These are phyloP conservation scores for Champsocephalus esox DNA, from an alignment of 2,797 vertebrate species.

Conservation along the genomic window DNA sequence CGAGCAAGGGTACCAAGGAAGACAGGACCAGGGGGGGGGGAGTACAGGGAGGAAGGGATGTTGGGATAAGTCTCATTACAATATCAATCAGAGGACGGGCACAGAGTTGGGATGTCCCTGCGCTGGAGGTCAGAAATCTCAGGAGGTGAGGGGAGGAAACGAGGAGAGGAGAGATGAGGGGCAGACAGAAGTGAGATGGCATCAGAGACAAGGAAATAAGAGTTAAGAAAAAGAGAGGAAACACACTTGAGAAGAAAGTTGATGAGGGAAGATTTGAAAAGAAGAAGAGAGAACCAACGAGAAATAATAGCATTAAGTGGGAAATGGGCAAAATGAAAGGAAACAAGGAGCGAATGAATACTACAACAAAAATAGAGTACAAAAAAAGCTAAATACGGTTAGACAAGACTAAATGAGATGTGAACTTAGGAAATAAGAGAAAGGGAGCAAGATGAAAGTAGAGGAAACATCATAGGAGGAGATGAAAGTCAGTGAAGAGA, in stretches of 20 bases:
- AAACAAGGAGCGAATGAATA: neutral
- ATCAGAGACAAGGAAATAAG: neutral
- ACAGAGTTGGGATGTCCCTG: slow-evolving; percentile 55
- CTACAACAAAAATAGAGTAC: neutral
- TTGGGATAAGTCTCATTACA: slow-evolving; percentile 85
- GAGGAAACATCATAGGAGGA: neutral
- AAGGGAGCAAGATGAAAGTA: neutral
- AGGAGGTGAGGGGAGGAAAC: slow-evolving; percentile 32
- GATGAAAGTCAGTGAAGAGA: neutral
- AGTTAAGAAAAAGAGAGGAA: neutral
- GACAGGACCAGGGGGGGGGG: slow-evolving; percentile 33
- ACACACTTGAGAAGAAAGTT: neutral
- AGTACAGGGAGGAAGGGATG: slow-evolving; percentile 68
- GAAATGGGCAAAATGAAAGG: neutral
- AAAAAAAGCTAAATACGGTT: no score
- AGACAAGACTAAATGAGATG: neutral
- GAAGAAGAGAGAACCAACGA: slow-evolving; percentile 7
- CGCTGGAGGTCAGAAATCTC: slow-evolving; percentile 64
- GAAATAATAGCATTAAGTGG: neutral
- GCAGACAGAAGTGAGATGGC: neutral
- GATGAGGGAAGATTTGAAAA: neutral
- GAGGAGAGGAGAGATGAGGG: neutral
- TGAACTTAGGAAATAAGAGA: neutral
- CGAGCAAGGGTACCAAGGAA: slow-evolving; percentile 57
- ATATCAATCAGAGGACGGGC: slow-evolving; percentile 89